Evolutionary conservation across 2,888 invertebrate genomes (phyloP).

Genomic region (Pseudeuparius sepicola): DNA sequence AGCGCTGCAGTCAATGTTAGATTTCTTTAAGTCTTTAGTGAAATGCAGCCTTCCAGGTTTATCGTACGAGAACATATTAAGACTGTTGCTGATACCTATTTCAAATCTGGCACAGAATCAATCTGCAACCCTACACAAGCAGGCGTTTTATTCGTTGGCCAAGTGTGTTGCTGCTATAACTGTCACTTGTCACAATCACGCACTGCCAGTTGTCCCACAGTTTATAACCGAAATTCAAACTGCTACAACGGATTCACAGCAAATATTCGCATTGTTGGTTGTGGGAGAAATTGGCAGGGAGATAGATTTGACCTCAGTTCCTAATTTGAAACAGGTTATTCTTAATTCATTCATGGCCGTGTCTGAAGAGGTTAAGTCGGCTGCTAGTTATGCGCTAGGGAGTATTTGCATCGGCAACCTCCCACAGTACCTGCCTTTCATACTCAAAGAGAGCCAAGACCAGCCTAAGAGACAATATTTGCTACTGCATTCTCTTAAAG

Average conservation of each 20-base stretch:
- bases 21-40: slow-evolving; percentile 88
- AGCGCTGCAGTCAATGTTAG: slow-evolving; percentile 81
- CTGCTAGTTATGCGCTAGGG: slow-evolving; percentile 93
- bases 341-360: slow-evolving; percentile 81
- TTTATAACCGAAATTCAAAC: slow-evolving; percentile 64
- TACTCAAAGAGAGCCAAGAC: slow-evolving; percentile 85
- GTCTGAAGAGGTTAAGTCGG: slow-evolving; percentile 95
- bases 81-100: slow-evolving; percentile 57
- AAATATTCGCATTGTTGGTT: slow-evolving; percentile 87
- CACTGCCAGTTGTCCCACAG: slow-evolving; percentile 53
- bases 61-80: slow-evolving; percentile 70
- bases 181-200: slow-evolving; percentile 60
- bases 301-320: slow-evolving; percentile 71
- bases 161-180: slow-evolving; percentile 94
- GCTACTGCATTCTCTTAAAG: slow-evolving; percentile 92
- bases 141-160: slow-evolving; percentile 91
- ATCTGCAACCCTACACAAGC: slow-evolving; percentile 43
- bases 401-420: slow-evolving; percentile 94
- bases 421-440: slow-evolving; percentile 86
- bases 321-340: slow-evolving; percentile 65
- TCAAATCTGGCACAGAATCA: slow-evolving; percentile 26
- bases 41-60: slow-evolving; percentile 62
- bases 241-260: slow-evolving; percentile 65
- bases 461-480: slow-evolving; percentile 94
- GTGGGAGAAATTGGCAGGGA: slow-evolving; percentile 96